Evolutionary conservation across 2,113 vertebrate species (phyloP).

Genomic region (Vimba vimba): DNA sequence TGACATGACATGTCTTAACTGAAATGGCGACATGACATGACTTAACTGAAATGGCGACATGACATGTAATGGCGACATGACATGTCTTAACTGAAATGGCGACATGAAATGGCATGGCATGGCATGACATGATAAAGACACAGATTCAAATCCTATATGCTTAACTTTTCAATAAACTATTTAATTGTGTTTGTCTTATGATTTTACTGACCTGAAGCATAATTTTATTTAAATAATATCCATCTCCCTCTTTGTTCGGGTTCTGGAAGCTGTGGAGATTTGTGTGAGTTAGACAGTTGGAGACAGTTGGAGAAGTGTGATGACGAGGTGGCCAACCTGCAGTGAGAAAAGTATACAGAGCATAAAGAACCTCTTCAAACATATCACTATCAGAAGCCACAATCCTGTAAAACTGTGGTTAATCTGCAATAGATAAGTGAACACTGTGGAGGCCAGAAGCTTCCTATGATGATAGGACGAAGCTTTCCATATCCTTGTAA

Average conservation of each 20-base stretch:
- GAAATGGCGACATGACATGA: too few relatives aligned
- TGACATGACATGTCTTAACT: too few relatives aligned
- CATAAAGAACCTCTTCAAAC: background rate
- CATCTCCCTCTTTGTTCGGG: background rate
- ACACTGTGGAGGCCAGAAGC: background rate
- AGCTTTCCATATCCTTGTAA: background rate
- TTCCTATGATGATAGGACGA: background rate
- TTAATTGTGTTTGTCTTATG: background rate
- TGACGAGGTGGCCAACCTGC: background rate
- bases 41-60: too few relatives aligned
- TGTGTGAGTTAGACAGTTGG: background rate
- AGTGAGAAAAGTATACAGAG: background rate
- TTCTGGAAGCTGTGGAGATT: background rate
- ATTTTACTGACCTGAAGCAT: background rate
- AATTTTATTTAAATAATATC: too few relatives aligned
- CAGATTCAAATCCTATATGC: background rate
- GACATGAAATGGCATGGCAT: too few relatives aligned
- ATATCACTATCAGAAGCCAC: background rate
- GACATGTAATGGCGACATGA: too few relatives aligned
- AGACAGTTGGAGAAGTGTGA: background rate
- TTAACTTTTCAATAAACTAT: background rate
- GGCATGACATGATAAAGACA: background rate
- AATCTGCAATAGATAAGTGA: conserved; percentile 12
- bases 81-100: too few relatives aligned
- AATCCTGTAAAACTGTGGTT: background rate